phyloP scores from a whole-genome alignment of 2,888 invertebrate genomes.

The Lochmaea capreae region DNA sequence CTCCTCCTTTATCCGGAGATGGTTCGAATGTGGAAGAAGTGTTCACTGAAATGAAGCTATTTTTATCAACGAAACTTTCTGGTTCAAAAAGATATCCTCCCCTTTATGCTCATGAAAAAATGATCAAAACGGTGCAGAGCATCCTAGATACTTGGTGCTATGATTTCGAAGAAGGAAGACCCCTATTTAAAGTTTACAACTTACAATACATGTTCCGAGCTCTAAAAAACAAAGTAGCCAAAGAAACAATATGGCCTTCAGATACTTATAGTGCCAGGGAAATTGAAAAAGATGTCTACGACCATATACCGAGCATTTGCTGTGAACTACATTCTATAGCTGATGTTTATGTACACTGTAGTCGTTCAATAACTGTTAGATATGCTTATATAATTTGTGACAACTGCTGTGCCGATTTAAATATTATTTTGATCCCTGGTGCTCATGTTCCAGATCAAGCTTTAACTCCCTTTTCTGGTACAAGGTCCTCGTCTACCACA shows the following conservation, averaged over 20 bases:
- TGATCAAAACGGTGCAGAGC: conserved; percentile 53
- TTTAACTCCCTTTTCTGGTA: conserved; percentile 6
- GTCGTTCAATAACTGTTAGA: conserved; percentile 64
- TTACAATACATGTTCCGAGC: conserved; percentile 59
- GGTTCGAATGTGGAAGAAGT: conserved; percentile 59
- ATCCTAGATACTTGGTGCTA: conserved; percentile 59
- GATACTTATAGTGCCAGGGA: conserved; percentile 56
- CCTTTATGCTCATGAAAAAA: conserved; percentile 51
- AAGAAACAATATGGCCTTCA: conserved; percentile 47
- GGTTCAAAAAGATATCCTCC: conserved; percentile 46
- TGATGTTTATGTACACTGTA: conserved; percentile 61
- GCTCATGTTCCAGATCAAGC: conserved; percentile 62
- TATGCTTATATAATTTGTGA: conserved; percentile 66
- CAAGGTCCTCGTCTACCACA: conserved; percentile 30
- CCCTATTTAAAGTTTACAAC: conserved; percentile 57
- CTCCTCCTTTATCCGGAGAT: conserved; percentile 62
- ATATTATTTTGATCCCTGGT: conserved; percentile 62
- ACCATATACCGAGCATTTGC: conserved; percentile 57
- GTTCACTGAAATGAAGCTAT: conserved; percentile 62
- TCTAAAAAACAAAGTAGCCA: conserved; percentile 55
- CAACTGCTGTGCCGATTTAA: conserved; percentile 64
- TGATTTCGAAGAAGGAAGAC: conserved; percentile 41
- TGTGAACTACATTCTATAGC: conserved; percentile 64
- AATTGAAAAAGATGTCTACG: conserved; percentile 62
- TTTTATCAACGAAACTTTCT: conserved; percentile 55